Evolutionary conservation across 2,113 vertebrate genomes (phyloP).

Genomic region (Strix uralensis): DNA sequence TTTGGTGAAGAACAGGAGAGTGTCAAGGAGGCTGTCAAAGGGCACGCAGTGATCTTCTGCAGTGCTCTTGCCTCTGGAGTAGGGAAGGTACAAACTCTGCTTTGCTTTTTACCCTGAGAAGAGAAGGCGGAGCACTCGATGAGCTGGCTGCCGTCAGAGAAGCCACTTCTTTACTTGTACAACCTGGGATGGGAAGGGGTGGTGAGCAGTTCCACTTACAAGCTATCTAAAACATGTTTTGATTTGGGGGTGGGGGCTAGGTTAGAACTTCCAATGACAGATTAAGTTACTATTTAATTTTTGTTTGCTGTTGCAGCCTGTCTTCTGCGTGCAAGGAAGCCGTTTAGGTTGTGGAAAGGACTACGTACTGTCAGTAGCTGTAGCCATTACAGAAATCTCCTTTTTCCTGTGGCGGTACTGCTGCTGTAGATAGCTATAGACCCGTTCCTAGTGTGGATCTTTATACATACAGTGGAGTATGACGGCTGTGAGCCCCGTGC

Average conservation of each 20-base stretch:
- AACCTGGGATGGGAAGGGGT: not conserved
- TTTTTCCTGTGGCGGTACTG: not conserved
- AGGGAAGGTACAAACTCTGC: not conserved
- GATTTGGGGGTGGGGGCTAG: not conserved
- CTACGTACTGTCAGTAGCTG: not conserved
- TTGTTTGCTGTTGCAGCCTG: not conserved
- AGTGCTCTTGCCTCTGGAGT: not conserved
- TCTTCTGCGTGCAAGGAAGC: not conserved
- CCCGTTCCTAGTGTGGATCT: rapidly evolving
- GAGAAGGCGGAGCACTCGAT: not conserved
- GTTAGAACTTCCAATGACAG: not conserved
- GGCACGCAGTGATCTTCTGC: not conserved
- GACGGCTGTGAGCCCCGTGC: rapidly evolving
- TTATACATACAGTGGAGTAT: rapidly evolving
- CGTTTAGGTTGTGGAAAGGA: not conserved
- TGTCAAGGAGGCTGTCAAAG: not conserved
- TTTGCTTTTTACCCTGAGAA: not conserved
- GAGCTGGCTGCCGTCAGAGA: not conserved
- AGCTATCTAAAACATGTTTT: not conserved
- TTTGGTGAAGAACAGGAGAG: not conserved
- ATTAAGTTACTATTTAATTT: not conserved
- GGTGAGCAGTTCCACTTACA: not conserved
- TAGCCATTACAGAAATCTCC: too few species aligned
- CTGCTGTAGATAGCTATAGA: not conserved
- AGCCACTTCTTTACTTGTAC: not conserved